Base-by-base conservation (phyloP, 2,113 vertebrate species). In the Symphodus melops region DNA sequence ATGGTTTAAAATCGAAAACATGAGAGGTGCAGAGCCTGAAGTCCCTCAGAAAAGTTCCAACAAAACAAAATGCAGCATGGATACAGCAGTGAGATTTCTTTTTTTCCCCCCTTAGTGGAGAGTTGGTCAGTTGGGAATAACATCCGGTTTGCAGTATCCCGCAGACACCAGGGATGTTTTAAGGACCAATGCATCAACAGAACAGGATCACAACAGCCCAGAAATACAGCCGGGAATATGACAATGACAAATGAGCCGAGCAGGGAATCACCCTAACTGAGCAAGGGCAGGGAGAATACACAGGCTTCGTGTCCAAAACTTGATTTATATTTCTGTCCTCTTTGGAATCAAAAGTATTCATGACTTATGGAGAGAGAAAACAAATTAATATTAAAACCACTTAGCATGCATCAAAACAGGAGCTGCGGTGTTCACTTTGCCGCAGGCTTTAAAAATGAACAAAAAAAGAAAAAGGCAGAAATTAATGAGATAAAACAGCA, bases 131-230 rank as follows among this genome's bases (percentile, higher is more conserved):
- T 8, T 6, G 65, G 68, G 71, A 82, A 55, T 66, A 69, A 62
- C 58, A 67, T 0, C 37, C 57, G 72, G 25, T 53, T 63, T 16
- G 57, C 71, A 61, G 55, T 46, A 61, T 60, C 69, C 73, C 10
- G 4, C 64, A 10, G 73, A 77, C 61, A 56, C 55, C 12, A 7
- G 42, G 28, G 65, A 64, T 9, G 46, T 68, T 78, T 81, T 71
- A 83, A 76, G 70, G 76, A 64, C 65, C 65, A 71, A 79, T 79
- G 68, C 67, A 85, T 83, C 81, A 81, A 76, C 36, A 33, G 72
- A 74, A 72, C 72, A 74, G 69, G 42, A 83, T 71, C 60, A 48
- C 71, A 79, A 25, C 77, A 66, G 49, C 36, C 19, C 36, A 59
- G 62, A 33, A 60, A 37, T 41, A 19, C 77, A 65, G 37, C 39